phyloP scores from a whole-genome alignment of 2,113 vertebrate species.

The Raphicerus campestris region DNA sequence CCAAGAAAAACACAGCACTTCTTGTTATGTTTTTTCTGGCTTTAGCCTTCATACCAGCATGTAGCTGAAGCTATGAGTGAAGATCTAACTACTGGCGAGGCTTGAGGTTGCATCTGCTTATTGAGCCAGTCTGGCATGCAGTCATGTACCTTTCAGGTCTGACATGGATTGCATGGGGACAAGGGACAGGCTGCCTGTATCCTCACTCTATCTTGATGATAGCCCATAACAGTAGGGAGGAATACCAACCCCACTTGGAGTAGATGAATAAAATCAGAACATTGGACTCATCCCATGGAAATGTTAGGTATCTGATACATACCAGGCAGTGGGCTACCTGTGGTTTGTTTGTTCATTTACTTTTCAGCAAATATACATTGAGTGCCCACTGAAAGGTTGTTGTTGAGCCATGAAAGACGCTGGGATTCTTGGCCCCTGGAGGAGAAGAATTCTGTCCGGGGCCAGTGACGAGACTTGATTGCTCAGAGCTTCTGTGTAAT shows the following conservation, averaged over 20 bases:
- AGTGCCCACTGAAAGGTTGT: neutral
- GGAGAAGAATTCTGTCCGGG: neutral
- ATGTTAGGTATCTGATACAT: neutral
- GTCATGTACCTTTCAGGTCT: neutral
- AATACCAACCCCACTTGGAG: neutral
- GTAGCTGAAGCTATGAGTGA: neutral
- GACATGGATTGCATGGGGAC: neutral
- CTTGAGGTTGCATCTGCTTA: neutral
- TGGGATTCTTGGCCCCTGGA: neutral
- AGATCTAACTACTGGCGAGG: neutral
- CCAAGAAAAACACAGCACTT: neutral
- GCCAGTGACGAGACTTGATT: neutral
- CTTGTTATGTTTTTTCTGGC: neutral
- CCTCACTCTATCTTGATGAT: neutral
- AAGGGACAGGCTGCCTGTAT: neutral
- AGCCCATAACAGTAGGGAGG: neutral
- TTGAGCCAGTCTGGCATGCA: neutral
- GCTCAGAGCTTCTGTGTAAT: neutral
- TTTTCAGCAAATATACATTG: neutral
- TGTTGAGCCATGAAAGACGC: neutral
- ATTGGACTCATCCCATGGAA: neutral
- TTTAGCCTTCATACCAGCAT: neutral
- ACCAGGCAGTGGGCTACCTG: neutral
- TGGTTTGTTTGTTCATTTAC: neutral
- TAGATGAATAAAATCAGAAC: neutral